These are phyloP conservation scores for Halcyon leucocephala DNA, from an alignment of 2,797 vertebrate genomes.

Conservation along the genomic window DNA sequence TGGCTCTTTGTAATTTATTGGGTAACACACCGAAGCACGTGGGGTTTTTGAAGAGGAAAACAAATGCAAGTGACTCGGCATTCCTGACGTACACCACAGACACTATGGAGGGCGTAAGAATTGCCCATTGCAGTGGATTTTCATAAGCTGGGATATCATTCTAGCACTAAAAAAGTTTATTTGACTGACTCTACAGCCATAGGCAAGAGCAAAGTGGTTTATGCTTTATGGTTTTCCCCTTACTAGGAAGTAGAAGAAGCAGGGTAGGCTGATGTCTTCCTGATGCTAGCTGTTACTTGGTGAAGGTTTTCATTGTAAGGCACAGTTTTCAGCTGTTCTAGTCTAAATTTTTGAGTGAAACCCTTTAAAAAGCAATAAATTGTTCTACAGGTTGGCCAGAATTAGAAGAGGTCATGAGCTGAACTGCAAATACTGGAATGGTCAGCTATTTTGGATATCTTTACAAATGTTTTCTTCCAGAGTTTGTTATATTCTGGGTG, in stretches of 20 bases:
- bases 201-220: not conserved
- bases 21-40: accelerated
- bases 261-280: not conserved
- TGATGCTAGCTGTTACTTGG: not conserved
- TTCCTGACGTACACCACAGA: not conserved
- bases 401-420: not conserved
- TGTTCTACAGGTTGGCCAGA: not conserved
- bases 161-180: not conserved
- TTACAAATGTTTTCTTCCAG: not conserved
- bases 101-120: not conserved
- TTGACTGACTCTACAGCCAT: not conserved
- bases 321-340: not conserved
- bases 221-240: not conserved
- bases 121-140: not conserved
- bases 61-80: accelerated
- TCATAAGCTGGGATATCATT: not conserved
- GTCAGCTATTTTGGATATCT: not conserved
- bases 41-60: not conserved
- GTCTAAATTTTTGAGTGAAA: not conserved
- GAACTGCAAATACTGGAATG: not conserved
- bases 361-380: conserved; percentile 1
- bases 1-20: not conserved
- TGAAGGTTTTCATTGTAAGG: not conserved
- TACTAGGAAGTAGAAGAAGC: not conserved
- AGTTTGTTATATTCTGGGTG: not conserved